Percentiles rank a stretch among this genome's conserved stretches.
phyloP scores from a whole-genome alignment of 2,797 vertebrate genomes.

The Acanthopagrus latus region DNA sequence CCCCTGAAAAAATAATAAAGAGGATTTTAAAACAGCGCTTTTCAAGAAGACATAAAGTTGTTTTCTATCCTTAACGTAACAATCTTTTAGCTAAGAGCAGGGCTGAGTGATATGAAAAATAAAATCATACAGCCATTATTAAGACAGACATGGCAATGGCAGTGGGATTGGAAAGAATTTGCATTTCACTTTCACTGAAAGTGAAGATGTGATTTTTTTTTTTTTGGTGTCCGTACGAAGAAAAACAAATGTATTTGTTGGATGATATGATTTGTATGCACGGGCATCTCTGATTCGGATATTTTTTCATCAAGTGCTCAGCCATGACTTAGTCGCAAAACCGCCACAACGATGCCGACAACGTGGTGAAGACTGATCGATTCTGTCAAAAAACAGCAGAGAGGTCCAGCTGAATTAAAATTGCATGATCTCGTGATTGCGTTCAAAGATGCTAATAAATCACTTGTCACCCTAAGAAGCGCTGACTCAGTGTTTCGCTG shows the following conservation, averaged over 20 bases:
- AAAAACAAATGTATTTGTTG: too few species aligned
- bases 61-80: background rate
- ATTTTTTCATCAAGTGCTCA: too few species aligned
- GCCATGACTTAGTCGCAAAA: constrained; percentile 3
- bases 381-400: constrained; percentile 13
- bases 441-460: constrained; percentile 46
- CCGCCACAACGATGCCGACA: background rate
- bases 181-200: too few species aligned
- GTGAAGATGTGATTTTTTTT: too few species aligned
- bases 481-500: constrained; percentile 35
- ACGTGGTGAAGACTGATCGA: background rate
- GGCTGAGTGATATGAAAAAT: too few species aligned
- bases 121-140: too few species aligned
- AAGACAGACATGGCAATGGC: too few species aligned
- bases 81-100: background rate
- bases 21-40: background rate
- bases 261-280: too few species aligned
- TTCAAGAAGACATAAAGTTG: background rate
- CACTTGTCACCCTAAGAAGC: constrained; percentile 46
- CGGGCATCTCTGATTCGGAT: too few species aligned
- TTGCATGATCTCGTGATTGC: constrained; percentile 14
- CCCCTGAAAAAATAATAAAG: background rate
- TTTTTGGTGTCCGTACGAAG: too few species aligned
- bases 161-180: too few species aligned
- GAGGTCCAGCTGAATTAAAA: constrained; percentile 35